These are phyloP conservation scores for Labrus mixtus DNA, from an alignment of 2,113 vertebrate species.

Conservation along the genomic window DNA sequence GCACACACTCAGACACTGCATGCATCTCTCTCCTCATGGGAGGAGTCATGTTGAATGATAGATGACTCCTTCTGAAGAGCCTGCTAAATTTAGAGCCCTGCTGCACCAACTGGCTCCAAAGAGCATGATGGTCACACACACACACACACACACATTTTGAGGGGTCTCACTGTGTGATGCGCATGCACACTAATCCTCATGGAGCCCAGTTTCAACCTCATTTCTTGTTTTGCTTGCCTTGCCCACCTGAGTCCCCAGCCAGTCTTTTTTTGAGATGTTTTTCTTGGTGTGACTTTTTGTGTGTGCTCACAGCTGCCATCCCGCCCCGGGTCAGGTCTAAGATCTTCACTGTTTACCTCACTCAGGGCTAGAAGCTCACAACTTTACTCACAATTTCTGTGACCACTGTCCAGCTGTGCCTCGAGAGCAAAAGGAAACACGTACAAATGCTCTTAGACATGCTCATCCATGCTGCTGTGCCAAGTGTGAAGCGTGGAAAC, in stretches of 20 bases:
- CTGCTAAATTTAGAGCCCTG: conserved; percentile 74
- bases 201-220: background rate
- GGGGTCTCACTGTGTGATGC: conserved; percentile 9
- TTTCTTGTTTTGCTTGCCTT: background rate
- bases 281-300: background rate
- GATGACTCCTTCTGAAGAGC: conserved; percentile 73
- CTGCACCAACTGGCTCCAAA: conserved; percentile 46
- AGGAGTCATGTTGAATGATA: conserved; percentile 74
- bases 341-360: conserved; percentile 36
- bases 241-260: background rate
- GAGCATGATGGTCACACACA: conserved; percentile 32
- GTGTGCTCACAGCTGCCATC: background rate
- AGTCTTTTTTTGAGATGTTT: background rate
- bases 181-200: background rate
- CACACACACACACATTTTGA: conserved; percentile 18
- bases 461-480: background rate
- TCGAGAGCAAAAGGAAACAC: background rate
- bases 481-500: conserved; percentile 10
- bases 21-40: conserved; percentile 52
- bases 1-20: too few relatives aligned
- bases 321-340: conserved; percentile 23
- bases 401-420: conserved; percentile 11
- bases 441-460: background rate
- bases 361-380: conserved; percentile 40
- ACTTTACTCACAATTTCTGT: conserved; percentile 35